A percentile compares a stretch with the other conserved stretches of the same genome.
These are phyloP conservation scores for Scaptomyza montana DNA, from an alignment of 1,140 invertebrate species.

Conservation along the genomic window DNA sequence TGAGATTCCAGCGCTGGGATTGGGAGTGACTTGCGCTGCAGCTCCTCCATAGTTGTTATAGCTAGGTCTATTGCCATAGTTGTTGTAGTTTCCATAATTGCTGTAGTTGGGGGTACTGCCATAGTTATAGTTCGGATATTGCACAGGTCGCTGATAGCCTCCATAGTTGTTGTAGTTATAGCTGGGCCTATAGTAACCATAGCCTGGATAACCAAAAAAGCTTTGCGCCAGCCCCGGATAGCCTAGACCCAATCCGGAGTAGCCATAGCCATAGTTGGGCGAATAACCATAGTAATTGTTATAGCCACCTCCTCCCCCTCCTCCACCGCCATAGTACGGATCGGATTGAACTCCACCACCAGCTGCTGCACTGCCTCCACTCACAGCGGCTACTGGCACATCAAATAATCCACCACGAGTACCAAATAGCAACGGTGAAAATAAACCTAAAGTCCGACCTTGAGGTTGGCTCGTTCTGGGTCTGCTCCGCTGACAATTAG, in stretches of 20 bases:
- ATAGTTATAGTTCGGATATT: constrained; percentile 46
- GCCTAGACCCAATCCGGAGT: constrained; percentile 46
- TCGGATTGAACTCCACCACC: constrained; percentile 58
- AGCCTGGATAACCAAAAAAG: constrained; percentile 56
- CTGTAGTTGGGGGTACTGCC: constrained; percentile 53
- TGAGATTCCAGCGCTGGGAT: background rate
- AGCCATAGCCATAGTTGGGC: constrained; percentile 43
- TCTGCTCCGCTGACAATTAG: constrained; percentile 28
- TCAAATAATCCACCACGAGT: constrained; percentile 42
- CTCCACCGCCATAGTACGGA: constrained; percentile 51
- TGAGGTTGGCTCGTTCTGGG: constrained; percentile 27
- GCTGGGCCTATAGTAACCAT: constrained; percentile 38
- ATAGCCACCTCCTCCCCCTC: constrained; percentile 17
- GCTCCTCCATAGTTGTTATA: constrained; percentile 2
- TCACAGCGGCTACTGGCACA: constrained; percentile 27
- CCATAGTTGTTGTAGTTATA: constrained; percentile 46
- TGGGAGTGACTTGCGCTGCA: background rate
- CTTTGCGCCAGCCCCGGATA: constrained; percentile 50
- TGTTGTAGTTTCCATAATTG: constrained; percentile 24
- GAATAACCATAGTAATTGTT: constrained; percentile 45
- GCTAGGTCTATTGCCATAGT: constrained; percentile 6
- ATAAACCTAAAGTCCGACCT: constrained; percentile 67
- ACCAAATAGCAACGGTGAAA: constrained; percentile 62
- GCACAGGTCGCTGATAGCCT: constrained; percentile 56
- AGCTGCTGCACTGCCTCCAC: constrained; percentile 8